Evolutionary conservation across 2,113 vertebrate genomes (phyloP).

Genomic region (Silurus meridionalis): DNA sequence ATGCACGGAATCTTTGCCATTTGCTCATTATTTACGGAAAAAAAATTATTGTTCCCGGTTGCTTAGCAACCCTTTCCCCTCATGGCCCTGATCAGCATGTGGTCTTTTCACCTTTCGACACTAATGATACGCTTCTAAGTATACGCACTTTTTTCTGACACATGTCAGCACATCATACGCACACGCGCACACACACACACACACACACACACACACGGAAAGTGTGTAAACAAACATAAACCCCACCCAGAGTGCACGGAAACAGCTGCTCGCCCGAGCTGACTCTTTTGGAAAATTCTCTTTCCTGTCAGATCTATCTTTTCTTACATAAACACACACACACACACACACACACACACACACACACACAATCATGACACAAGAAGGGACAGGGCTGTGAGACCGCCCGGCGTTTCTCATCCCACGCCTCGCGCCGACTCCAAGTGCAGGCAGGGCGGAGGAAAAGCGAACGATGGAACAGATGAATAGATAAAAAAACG

Average conservation of each 20-base stretch:
- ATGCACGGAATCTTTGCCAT: background rate
- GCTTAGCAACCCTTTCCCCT: background rate
- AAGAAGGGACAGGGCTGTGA: slow-evolving; percentile 18
- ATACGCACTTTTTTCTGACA: background rate
- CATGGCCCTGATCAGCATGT: background rate
- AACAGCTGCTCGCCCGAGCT: slow-evolving; percentile 35
- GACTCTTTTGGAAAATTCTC: slow-evolving; percentile 37
- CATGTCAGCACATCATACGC: slow-evolving; percentile 1
- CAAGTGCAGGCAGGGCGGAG: slow-evolving; percentile 14
- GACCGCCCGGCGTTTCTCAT: slow-evolving; percentile 35
- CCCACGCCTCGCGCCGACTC: slow-evolving; percentile 32
- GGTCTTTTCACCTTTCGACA: background rate
- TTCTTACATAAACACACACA: background rate
- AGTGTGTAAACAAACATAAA: slow-evolving; percentile 32
- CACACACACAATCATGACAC: slow-evolving; percentile 8
- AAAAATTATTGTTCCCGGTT: background rate
- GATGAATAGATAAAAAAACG: slow-evolving; percentile 43
- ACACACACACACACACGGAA: background rate
- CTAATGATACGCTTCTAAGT: background rate
- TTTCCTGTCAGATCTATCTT: slow-evolving; percentile 32
- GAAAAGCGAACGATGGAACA: slow-evolving; percentile 20
- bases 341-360: slow-evolving; percentile 22
- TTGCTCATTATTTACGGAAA: background rate
- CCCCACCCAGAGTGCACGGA: slow-evolving; percentile 31
- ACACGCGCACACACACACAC: slow-evolving; percentile 2